A percentile compares a stretch with the other conserved stretches of the same genome.
These are phyloP conservation scores for Triplophysa yarkandensis DNA, from an alignment of 2,797 vertebrate genomes.

Conservation along the genomic window DNA sequence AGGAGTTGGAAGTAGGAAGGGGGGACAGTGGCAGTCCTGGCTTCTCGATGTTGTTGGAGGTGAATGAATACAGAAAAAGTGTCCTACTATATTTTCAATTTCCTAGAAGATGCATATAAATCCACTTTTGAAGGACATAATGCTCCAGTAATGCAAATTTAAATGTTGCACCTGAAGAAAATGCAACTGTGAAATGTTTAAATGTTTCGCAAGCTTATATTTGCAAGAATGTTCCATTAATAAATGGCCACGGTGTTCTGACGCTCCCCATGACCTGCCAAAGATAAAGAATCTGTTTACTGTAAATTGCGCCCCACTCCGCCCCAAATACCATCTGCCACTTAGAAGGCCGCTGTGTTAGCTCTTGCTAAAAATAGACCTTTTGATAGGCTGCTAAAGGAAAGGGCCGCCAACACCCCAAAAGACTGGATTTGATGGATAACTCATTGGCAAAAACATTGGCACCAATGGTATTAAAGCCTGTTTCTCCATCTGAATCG, in stretches of 20 bases:
- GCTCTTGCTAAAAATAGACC: conserved; percentile 78
- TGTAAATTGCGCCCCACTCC: conserved; percentile 83
- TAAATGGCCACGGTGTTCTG: conserved; percentile 73
- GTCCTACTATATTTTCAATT: too few species aligned
- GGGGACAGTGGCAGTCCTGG: not conserved
- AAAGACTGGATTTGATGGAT: conserved; percentile 27
- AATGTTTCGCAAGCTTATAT: conserved; percentile 53
- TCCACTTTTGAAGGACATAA: not conserved
- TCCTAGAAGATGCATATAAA: not conserved
- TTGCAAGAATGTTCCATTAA: conserved; percentile 71
- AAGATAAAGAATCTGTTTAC: conserved; percentile 96
- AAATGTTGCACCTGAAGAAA: not conserved
- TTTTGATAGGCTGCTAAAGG: conserved; percentile 69
- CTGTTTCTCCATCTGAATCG: conserved; percentile 36
- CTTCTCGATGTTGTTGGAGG: not conserved
- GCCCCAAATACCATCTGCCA: conserved; percentile 87
- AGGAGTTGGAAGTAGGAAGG: not conserved
- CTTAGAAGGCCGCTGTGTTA: conserved; percentile 66
- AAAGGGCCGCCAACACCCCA: conserved; percentile 57
- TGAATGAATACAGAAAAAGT: too few species aligned
- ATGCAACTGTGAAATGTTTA: conserved; percentile 3
- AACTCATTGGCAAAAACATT: conserved; percentile 39
- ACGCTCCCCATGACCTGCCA: conserved; percentile 88
- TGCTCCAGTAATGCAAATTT: too few species aligned
- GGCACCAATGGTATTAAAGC: conserved; percentile 51